Conservation (phyloP, 2,888 invertebrate genomes). For the Netelia inedita region DNA sequence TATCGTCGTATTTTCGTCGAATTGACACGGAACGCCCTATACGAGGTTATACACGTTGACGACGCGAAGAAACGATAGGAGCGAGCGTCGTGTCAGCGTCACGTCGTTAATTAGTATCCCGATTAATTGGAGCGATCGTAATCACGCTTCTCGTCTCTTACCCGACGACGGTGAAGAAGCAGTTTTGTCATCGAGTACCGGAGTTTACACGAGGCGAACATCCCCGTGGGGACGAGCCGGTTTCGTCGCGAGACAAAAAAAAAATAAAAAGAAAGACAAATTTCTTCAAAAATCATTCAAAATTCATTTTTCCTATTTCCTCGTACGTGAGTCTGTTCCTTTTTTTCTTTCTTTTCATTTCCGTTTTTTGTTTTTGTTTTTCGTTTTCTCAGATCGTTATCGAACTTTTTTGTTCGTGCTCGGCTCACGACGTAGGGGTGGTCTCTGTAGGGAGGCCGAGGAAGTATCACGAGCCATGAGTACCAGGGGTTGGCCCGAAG, state of each 20-base stretch:
- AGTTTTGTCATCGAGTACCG: conserved; percentile 65
- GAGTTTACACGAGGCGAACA: too few relatives aligned
- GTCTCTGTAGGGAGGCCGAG: conserved; percentile 73
- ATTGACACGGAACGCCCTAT: not conserved
- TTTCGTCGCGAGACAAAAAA: not conserved
- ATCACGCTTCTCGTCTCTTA: conserved; percentile 46
- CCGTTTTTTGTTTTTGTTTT: conserved; percentile 30
- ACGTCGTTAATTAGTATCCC: conserved; percentile 64
- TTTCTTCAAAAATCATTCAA: not conserved
- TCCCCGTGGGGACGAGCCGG: too few relatives aligned
- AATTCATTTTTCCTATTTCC: too few relatives aligned
- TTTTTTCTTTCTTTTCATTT: conserved; percentile 2
- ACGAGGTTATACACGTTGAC: conserved; percentile 2
- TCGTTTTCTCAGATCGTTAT: conserved; percentile 73
- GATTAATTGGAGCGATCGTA: conserved; percentile 70
- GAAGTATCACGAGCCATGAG: conserved; percentile 78
- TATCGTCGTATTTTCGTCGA: not conserved
- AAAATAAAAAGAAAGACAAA: not conserved
- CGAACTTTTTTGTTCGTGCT: conserved; percentile 82
- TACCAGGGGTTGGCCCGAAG: conserved; percentile 92
- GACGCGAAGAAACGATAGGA: conserved; percentile 32
- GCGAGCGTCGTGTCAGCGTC: conserved; percentile 32
- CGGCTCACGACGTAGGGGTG: conserved; percentile 78
- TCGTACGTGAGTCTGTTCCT: conserved; percentile 15
- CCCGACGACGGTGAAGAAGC: not conserved